Evolutionary conservation across 2,113 vertebrate genomes (phyloP), one percentile per base, ranked within the genome.

Genomic region (Hippocampus guttulatus): DNA sequence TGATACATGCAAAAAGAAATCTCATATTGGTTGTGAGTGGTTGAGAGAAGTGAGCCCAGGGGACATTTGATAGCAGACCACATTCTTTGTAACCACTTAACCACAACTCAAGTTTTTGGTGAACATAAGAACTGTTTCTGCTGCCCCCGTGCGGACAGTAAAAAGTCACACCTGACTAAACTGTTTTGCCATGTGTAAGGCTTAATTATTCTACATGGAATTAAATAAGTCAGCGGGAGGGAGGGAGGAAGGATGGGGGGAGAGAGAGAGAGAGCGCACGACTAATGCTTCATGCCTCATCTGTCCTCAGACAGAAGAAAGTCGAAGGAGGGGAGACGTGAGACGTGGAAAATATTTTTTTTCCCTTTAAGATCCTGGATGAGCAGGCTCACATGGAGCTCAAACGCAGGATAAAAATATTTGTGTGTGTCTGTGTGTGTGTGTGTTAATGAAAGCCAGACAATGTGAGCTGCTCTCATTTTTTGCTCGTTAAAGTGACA

Each of bases 311-410:
- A 79, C 75, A 70, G 62, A 70, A 79, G 75, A 76, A 45, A 73
- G 30, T 45, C 58, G 71, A 71, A 69, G 76, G 77, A 74, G 75
- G 69, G 73, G 30, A 33, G 30, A 33, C 30, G 30, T 38, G 49
- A 63, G 74, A 70, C 49, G 69, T 69, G 85, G 81, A 86, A 87
- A 85, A 73, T 66, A 72, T 81, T 86, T 27, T 49, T 30, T 38
- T n/a, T 25, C 88, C 69, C 21, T 57, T 54, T 69, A 67, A 60
- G 63, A 75, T 74, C 92, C 90, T 89, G 95, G 93, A 95, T 94
- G 92, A 90, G 88, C 93, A 91, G 94, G 94, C 90, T 88, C 92
- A 94, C 87, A 92, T 91, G 91, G 93, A 88, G 65, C 18, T 75
- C 43, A 54, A 67, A 60, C 27, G 41, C 57, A 54, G 74, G 68